phyloP scores from a whole-genome alignment of 2,888 invertebrate genomes.

The Chaetoderma sp. region DNA sequence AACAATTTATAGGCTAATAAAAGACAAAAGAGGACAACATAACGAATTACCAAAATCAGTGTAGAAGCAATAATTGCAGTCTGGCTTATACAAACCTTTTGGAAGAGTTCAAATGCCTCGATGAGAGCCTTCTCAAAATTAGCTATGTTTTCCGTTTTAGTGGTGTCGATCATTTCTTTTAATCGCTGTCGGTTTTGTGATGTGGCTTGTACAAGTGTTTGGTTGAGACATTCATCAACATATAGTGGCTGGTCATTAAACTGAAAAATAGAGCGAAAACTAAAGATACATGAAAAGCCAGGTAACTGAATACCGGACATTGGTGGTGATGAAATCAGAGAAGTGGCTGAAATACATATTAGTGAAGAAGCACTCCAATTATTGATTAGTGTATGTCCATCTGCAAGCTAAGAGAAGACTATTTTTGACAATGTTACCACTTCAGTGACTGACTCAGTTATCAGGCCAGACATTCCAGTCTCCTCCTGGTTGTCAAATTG shows the following conservation, averaged over 20 bases:
- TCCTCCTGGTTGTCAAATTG: too few relatives aligned
- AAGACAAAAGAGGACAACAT: not conserved
- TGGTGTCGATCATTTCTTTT: conserved; percentile 68
- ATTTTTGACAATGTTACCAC: too few relatives aligned
- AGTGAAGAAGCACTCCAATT: not conserved
- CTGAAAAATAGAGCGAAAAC: conserved; percentile 50
- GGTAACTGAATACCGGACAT: not conserved
- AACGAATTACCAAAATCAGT: not conserved
- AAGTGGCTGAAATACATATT: not conserved
- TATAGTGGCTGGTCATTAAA: conserved; percentile 81
- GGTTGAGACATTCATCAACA: conserved; percentile 87
- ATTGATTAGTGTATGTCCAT: not conserved
- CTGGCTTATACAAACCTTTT: conserved; percentile 38
- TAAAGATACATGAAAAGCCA: not conserved
- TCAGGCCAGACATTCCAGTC: too few relatives aligned
- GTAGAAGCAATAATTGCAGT: not conserved
- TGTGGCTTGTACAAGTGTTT: conserved; percentile 87
- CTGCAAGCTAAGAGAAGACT: too few relatives aligned
- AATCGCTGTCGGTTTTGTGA: conserved; percentile 69
- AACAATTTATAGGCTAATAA: not conserved
- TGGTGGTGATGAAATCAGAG: not conserved
- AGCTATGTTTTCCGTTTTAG: conserved; percentile 83
- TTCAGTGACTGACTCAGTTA: too few relatives aligned
- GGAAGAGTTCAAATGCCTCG: conserved; percentile 84
- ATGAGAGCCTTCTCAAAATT: conserved; percentile 86